Base-by-base conservation (phyloP, 2,113 vertebrate species). In the Papio anubis region DNA sequence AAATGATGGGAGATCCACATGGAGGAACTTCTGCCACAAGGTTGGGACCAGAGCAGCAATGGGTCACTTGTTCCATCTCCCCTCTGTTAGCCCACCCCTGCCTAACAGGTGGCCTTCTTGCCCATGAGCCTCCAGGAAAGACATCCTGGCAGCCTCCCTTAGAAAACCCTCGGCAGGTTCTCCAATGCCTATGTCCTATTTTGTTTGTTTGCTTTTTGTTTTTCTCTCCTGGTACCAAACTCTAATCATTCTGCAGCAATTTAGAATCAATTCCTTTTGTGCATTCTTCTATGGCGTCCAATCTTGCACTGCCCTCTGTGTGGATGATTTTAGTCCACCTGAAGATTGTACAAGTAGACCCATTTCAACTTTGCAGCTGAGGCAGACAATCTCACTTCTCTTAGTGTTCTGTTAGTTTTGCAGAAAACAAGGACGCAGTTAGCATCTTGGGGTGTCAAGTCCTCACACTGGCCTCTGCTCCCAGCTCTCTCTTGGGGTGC, bases 271-370 rank as follows among this genome's bases (percentile, higher is more conserved):
- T 59, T 91, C 30, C 52, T 68, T 78, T 5, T 38, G 11, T n/a
- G 14, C 38, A 0, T 4, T 70, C 48, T 45, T 66, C 8, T 13
- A 7, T 32, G 40, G 38, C 6, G 10, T 38, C 45, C 59, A 35
- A 0, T 4, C 1, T 0, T 13, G 17, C 0, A 0, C 70, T 21
- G 12, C 4, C 12, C 2, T 0, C 40, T 2, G 4, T 1, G 5
- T 57, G 25, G 61, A 30, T 1, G 1, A 12, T n/a, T 25, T 38
- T 13, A 13, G 1, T 1, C 2, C 4, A 0, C 13, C 12, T 45
- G 38, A 11, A 70, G 59, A 25, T 3, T 3, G 4, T 3, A 8
- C 7, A 38, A 75, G 8, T 3, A 91, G 48, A 5, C 6, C 3
- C 12, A 18, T 5, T 8, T 52, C 40, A 17, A 10, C 59, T 48